phyloP scores from a whole-genome alignment of 1,140 invertebrate species.

The Drosophila orena region DNA sequence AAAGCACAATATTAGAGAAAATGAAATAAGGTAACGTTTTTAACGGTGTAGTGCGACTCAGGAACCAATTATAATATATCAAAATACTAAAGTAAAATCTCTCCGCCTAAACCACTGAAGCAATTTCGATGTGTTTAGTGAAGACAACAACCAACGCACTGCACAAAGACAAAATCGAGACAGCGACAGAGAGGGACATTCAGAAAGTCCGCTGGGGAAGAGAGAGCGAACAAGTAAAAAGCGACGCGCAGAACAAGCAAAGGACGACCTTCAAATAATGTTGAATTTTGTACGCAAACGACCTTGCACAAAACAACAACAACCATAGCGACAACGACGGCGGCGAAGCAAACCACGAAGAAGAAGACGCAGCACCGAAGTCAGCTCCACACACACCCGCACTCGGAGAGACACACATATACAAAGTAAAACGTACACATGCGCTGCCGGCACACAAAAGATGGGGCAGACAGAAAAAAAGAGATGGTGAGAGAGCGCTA shows the following conservation, averaged over 20 bases:
- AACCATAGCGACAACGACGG: slow-evolving; percentile 20
- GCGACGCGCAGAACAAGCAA: slow-evolving; percentile 64
- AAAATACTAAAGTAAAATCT: slow-evolving; percentile 4
- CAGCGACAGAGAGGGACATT: slow-evolving; percentile 16
- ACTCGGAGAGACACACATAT: slow-evolving; percentile 27
- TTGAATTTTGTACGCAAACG: slow-evolving; percentile 85
- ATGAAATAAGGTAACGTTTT: no score
- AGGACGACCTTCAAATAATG: slow-evolving; percentile 85
- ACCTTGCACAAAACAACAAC: slow-evolving; percentile 84
- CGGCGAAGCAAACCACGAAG: slow-evolving; percentile 61
- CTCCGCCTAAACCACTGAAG: slow-evolving; percentile 3
- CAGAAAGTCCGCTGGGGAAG: slow-evolving; percentile 8
- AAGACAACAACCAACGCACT: slow-evolving; percentile 54
- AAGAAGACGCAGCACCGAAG: slow-evolving; percentile 65
- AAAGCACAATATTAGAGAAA: no score
- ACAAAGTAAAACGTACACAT: slow-evolving; percentile 52
- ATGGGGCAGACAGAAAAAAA: slow-evolving; percentile 4
- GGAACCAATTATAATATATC: neutral
- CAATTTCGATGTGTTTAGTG: slow-evolving; percentile 39
- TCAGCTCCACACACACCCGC: slow-evolving; percentile 46
- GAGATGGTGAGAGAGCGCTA: slow-evolving; percentile 11
- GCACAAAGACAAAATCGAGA: slow-evolving; percentile 34
- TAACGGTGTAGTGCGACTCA: neutral
- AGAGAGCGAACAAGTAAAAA: slow-evolving; percentile 32
- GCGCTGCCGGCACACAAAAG: slow-evolving; percentile 42